Evolutionary conservation across 2,888 invertebrate genomes (phyloP), one percentile per base, ranked within the genome.

Genomic region (Pristionchus fissidentatus): DNA sequence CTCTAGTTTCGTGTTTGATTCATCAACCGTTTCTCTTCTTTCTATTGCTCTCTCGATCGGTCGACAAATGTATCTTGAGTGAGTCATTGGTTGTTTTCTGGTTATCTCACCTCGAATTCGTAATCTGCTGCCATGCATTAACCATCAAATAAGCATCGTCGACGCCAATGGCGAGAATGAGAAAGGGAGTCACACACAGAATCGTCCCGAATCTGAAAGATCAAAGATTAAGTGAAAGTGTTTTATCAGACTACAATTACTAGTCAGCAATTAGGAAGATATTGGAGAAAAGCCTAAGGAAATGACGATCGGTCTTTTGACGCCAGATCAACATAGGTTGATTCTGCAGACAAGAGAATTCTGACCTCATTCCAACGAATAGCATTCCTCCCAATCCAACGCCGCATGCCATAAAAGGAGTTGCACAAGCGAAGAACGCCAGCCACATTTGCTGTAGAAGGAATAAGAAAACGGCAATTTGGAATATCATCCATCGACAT

Each of bases 381-480:
- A 91, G 90, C 89, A 91, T 89, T 55, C 85, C 83, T 32, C 87
- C 86, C 70, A 89, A 83, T 62, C 87, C 85, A 3, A 85, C 84
- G 8, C 88, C 91, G 75, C 90, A 90, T 0, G 91, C 90, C 91
- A 92, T 92, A 84, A 92, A 92, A 32, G 92, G 92, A 62, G 87
- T 87, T 5, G 90, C 88, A 62, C 91, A 90, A 8, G 90, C 91
- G 85, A 88, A 87, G 3, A 91, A 73, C 8, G 91, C 91, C 4
- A 91, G 85, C 10, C 90, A 83, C 3, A 91, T 62, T 90, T 91
- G 84, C n/a, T n/a, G n/a, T n/a, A n/a, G n/a, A n/a, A n/a, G n/a
- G n/a, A n/a, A n/a, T n/a, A n/a, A n/a, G 52, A 87, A 49, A n/a
- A n/a, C n/a, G n/a, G n/a, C 19, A 19, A 49, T 49, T 15, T 49